These are phyloP conservation scores for Ormyrus rosae DNA, from an alignment of 2,888 invertebrate species.

Conservation along the genomic window DNA sequence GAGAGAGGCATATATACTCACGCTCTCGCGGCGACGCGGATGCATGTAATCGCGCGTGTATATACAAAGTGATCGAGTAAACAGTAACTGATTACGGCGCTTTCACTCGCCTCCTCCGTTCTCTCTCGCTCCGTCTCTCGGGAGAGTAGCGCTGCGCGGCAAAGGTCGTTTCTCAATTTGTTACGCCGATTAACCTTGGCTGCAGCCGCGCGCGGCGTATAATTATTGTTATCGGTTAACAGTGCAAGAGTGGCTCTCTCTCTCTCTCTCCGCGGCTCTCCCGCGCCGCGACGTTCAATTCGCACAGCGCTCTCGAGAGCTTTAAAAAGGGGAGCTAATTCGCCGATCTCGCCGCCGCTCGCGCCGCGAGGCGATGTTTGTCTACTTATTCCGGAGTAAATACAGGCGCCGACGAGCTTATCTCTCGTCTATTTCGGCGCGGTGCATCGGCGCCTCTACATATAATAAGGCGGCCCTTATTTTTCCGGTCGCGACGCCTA, in stretches of 20 bases:
- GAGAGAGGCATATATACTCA: not conserved
- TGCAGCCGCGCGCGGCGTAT: not conserved
- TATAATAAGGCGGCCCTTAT: too few relatives aligned
- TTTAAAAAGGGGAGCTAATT: too few relatives aligned
- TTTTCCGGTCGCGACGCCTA: too few relatives aligned
- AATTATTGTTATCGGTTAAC: conserved; percentile 46
- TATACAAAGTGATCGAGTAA: conserved; percentile 27
- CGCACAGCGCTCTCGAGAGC: too few relatives aligned
- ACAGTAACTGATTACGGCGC: conserved; percentile 30
- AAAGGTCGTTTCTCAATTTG: conserved; percentile 53
- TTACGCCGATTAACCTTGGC: conserved; percentile 48
- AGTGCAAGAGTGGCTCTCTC: not conserved
- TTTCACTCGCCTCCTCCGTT: not conserved
- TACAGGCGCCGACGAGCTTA: not conserved
- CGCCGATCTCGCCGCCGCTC: too few relatives aligned
- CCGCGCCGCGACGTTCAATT: not conserved
- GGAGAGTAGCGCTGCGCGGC: not conserved
- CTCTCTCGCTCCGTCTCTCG: conserved; percentile 14
- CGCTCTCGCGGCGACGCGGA: conserved; percentile 22
- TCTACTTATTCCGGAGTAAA: too few relatives aligned
- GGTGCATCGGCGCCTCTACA: too few relatives aligned
- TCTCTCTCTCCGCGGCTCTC: not conserved
- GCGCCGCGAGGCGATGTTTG: too few relatives aligned
- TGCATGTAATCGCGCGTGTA: conserved; percentile 25
- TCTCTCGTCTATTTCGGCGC: not conserved